phyloP scores from a whole-genome alignment of 2,113 vertebrate species.

The Serinus canaria region DNA sequence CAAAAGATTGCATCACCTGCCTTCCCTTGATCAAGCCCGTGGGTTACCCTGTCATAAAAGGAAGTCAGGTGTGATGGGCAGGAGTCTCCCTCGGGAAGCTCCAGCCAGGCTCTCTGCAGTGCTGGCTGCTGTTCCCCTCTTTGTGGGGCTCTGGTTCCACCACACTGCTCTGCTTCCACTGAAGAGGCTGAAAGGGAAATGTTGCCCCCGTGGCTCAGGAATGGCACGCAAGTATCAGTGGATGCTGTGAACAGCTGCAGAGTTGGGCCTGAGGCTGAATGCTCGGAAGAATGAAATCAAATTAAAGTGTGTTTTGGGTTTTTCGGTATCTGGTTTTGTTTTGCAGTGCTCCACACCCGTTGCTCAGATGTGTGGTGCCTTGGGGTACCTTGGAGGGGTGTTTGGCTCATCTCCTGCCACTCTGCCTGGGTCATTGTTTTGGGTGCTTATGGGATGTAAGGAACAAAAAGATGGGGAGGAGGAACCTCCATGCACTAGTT shows the following conservation, averaged over 20 bases:
- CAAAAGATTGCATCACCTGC: not conserved
- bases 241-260: not conserved
- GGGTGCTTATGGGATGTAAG: not conserved
- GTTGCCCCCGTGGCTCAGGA: not conserved
- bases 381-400: not conserved
- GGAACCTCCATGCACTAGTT: not conserved
- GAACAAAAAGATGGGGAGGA: fast-evolving
- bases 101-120: not conserved
- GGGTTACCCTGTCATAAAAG: not conserved
- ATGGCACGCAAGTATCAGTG: not conserved
- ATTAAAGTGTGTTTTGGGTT: not conserved
- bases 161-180: not conserved
- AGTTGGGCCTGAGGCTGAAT: not conserved
- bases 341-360: not conserved
- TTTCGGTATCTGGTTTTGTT: not conserved
- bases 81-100: not conserved
- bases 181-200: not conserved
- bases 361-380: not conserved
- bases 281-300: not conserved
- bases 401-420: not conserved
- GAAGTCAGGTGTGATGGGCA: not conserved
- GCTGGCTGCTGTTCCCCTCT: not conserved
- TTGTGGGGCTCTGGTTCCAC: not conserved
- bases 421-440: not conserved
- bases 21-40: not conserved